Evolutionary conservation across 2,113 vertebrate species (phyloP), one percentile per base, ranked within the genome.

Genomic region (Casuarius casuarius): DNA sequence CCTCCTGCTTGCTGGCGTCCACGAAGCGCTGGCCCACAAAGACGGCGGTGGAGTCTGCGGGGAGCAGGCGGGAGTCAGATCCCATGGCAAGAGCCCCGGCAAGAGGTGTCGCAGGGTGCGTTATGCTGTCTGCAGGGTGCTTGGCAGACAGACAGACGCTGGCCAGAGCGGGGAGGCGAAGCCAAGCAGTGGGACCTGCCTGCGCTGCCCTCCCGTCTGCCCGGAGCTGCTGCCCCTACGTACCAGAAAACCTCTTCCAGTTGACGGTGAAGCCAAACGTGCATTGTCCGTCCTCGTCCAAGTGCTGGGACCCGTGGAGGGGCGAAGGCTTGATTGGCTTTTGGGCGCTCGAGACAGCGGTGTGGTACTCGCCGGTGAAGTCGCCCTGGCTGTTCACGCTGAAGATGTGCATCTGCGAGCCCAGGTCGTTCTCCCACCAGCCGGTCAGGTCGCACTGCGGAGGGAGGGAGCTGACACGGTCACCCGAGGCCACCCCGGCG

Each of bases 241-340:
- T 10, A 96, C 94, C 92, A 51, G 94, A 93, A 66, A 96, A 96
- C 7, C 28, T 88, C 29, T 86, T 76, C 90, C 96, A 93, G 82
- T 90, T 94, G 67, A 92, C 49, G 0, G 52, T 83, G 75, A 96
- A 95, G 88, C 92, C 78, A 0, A 94, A 97, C 9, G 94, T 92
- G 74, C 71, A 63, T 38, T 88, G 74, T 12, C 52, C 56, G 0
- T 87, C 78, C 31, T 83, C 6, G 1, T 90, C 90, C 58, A 92
- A 17, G 62, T 94, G 90, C 75, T 95, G 95, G 52, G 62, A 76
- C 31, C 95, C 79, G 0, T 25, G 2, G 10, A 95, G 75, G 7
- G 62, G 71, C 6, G 74, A 87, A 0, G 14, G 23, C 65, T 75
- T 0, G 2, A 88, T 83, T 46, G 85, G 62, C 9, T 87, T 90